Base-by-base conservation (phyloP, 1,140 invertebrate species). In the Rhynchophorus ferrugineus region DNA sequence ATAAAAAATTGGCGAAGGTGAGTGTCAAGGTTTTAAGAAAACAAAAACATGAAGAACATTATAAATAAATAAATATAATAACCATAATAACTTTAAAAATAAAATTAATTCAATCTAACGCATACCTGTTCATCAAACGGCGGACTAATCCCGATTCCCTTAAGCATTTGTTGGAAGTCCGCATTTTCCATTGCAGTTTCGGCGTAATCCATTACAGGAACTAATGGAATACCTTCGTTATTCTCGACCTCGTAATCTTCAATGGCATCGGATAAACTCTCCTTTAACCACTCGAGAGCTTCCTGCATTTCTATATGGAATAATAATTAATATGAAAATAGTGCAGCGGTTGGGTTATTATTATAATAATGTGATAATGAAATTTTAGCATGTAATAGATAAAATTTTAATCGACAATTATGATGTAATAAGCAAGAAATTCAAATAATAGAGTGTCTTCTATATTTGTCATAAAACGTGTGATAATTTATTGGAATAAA, bases 261-360 rank as follows among this genome's bases (percentile, higher is more conserved):
- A 52, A 79, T 67, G 46, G 73, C 74, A 51, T 82, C 80, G 44
- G 75, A 69, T 24, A 82, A 63, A 52, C 75, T 75, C 63, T 82
- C 79, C 60, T 72, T 73, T 18, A 82, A 58, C 81, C 80, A 83
- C 56, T 76, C 72, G 37, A 83, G 49, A 21, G 76, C 71, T 17
- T 72, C 66, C 37, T 66, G 69, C 38, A 55, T 55, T 55, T 55
- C 53, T 55, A 29, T 18, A 49, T 39, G 38, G 43, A 53, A 45
- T 18, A 46, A 20, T 54, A 54, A 54, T 54, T 54, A 54, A 47
- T 47, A 41, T 18, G 2, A 41, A 41, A 41, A 41, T 41, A 7
- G n/a, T 8, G 8, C n/a, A 16, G 1, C n/a, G 11, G 2, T 7
- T 37, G 13, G 3, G 14, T 14, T 37, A 37, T 3, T 14, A n/a